A percentile compares a stretch with the other conserved stretches of the same genome.
Conservation (phyloP, 2,113 vertebrate species). For the Cercocebus atys region DNA sequence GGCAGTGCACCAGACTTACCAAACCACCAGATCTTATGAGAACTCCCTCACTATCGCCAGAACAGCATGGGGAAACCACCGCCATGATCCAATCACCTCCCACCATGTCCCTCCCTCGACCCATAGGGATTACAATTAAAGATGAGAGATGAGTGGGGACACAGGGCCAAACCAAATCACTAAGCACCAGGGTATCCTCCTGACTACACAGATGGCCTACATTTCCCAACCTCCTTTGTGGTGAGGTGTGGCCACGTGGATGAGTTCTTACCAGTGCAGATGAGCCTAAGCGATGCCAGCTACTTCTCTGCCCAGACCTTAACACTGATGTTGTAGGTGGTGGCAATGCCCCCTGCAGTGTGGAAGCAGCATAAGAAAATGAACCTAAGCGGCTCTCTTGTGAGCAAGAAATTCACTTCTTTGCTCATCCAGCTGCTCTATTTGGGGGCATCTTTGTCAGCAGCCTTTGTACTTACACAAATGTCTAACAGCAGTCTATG, state of each 20-base stretch:
- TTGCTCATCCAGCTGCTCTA: not conserved
- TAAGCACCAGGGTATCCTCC: not conserved
- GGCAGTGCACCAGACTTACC: no score
- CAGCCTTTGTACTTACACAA: not conserved
- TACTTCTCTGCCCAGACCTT: not conserved
- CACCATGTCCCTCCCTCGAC: no score
- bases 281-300: not conserved
- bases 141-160: no score
- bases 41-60: no score
- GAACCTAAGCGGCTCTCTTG: not conserved
- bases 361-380: not conserved
- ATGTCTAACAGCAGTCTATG: fast-evolving
- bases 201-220: not conserved
- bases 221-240: not conserved
- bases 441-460: not conserved
- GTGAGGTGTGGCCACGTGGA: not conserved
- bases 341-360: no score
- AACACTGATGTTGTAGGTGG: not conserved
- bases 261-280: not conserved
- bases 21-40: no score
- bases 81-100: no score
- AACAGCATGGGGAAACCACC: no score
- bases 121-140: no score
- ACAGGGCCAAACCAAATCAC: no score
- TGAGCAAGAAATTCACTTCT: not conserved